Evolutionary conservation across 2,888 invertebrate species (phyloP).

Genomic region (Meta bourneti): DNA sequence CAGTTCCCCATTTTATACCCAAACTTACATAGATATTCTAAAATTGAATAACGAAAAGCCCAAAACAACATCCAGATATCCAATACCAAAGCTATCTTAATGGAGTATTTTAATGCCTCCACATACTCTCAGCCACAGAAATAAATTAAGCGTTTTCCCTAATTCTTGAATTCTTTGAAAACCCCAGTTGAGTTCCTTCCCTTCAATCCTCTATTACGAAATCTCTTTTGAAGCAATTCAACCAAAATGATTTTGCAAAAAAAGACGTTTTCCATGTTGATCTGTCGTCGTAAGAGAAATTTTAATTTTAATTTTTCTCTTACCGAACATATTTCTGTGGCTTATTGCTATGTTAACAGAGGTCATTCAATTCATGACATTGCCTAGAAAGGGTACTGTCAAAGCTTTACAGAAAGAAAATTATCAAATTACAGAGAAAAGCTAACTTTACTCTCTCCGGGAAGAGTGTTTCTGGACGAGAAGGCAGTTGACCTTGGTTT

Average conservation of each 20-base stretch:
- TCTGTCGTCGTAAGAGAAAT: not conserved
- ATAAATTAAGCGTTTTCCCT: not conserved
- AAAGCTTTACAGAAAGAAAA: no score
- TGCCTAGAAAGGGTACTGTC: no score
- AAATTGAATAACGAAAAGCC: not conserved
- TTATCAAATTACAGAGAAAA: no score
- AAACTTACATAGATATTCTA: not conserved
- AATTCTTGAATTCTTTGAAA: not conserved
- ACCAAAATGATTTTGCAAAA: not conserved
- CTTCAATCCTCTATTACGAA: constrained; percentile 9
- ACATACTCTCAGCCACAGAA: not conserved
- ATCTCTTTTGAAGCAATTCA: not conserved
- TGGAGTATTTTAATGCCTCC: not conserved
- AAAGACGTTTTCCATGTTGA: not conserved
- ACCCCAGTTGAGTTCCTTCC: not conserved
- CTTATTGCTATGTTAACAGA: no score
- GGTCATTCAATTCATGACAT: no score
- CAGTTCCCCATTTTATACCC: no score
- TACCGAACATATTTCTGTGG: no score
- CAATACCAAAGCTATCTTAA: not conserved
- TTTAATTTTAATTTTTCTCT: no score
- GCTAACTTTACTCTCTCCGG: no score
- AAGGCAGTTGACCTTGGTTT: no score
- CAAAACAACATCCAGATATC: not conserved
- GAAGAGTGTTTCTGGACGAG: no score